Percentiles rank a stretch among this genome's conserved stretches.
phyloP scores from a whole-genome alignment of 2,797 vertebrate species.

The Naso thynnoides region DNA sequence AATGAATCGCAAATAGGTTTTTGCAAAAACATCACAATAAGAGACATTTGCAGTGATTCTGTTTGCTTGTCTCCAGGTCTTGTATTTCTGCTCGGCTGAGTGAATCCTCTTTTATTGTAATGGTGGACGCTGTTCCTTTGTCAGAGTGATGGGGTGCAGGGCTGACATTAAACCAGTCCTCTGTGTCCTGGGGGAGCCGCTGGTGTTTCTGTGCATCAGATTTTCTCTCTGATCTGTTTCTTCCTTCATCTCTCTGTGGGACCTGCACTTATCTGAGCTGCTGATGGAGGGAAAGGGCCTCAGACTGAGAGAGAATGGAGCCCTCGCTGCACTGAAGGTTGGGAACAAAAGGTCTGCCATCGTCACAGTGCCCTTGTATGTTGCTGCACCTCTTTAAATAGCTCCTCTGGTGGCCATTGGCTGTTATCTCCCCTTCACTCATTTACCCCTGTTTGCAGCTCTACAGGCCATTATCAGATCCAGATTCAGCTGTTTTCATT shows the following conservation, averaged over 20 bases:
- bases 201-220: slow-evolving; percentile 69
- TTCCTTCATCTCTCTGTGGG: slow-evolving; percentile 74
- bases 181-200: slow-evolving; percentile 57
- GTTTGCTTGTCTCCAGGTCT: neutral
- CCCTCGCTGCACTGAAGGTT: slow-evolving; percentile 59
- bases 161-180: slow-evolving; percentile 67
- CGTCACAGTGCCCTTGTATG: slow-evolving; percentile 55
- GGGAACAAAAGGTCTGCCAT: slow-evolving; percentile 71
- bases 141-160: slow-evolving; percentile 49
- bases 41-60: neutral
- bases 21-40: neutral
- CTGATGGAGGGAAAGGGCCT: slow-evolving; percentile 64
- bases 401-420: slow-evolving; percentile 63
- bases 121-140: slow-evolving; percentile 41
- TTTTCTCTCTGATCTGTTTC: slow-evolving; percentile 75
- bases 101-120: slow-evolving; percentile 30
- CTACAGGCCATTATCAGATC: slow-evolving; percentile 70
- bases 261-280: slow-evolving; percentile 67
- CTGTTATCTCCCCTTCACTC: slow-evolving; percentile 61
- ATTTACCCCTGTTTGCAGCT: slow-evolving; percentile 55
- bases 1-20: neutral
- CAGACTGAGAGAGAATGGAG: slow-evolving; percentile 64
- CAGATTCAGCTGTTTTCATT: slow-evolving; percentile 74
- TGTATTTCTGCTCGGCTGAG: slow-evolving; percentile 6
- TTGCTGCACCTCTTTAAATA: slow-evolving; percentile 53